Base-by-base conservation (phyloP, 2,797 vertebrate genomes). In the Darevskia nairensis region DNA sequence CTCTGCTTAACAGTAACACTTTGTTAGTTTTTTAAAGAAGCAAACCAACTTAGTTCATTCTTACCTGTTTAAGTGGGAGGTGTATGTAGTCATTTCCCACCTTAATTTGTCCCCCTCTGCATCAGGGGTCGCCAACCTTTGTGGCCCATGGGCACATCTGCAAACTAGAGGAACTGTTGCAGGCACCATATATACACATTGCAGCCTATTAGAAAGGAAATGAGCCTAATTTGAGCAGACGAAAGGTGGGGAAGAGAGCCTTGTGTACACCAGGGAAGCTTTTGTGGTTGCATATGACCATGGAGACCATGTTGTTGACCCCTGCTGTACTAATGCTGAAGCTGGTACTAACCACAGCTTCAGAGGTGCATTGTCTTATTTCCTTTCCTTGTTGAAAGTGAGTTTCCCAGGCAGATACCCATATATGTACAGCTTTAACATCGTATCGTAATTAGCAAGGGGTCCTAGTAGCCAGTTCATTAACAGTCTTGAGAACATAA, bases 81-180 rank as follows among this genome's bases (percentile, higher is more conserved):
- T 81, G 0, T 81, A 25, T 39, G 3, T 84, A 72, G 80, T 64
- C 4, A 41, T 88, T 74, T 89, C 44, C 8, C 4, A 3, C 4
- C 1, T 92, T 86, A 83, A n/a, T 1, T 6, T 13, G 6, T 61
- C 85, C 88, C 64, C 46, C 71, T 90, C 55, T 79, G 3, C 23
- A 35, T 72, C 1, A 2, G 61, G 61, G 61, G 21, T 64, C 2
- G 61, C 61, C 61, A 64, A 23, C 6, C 17, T 64, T 64, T 64
- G 17, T 64, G 61, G 50, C 50, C 50, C 10, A 15, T 55, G 50
- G 15, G 61, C 61, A 64, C 21, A 64, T 64, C 21, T 23, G 61
- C 61, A 23, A 64, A 64, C 61, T 61, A 23, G 59, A 61, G 21
- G 0, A 64, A 64, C 21, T 64, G 61, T 64, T 64, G 61, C 61